Base-by-base conservation (phyloP, 2,797 vertebrate genomes). In the Eulemur rubriventer region DNA sequence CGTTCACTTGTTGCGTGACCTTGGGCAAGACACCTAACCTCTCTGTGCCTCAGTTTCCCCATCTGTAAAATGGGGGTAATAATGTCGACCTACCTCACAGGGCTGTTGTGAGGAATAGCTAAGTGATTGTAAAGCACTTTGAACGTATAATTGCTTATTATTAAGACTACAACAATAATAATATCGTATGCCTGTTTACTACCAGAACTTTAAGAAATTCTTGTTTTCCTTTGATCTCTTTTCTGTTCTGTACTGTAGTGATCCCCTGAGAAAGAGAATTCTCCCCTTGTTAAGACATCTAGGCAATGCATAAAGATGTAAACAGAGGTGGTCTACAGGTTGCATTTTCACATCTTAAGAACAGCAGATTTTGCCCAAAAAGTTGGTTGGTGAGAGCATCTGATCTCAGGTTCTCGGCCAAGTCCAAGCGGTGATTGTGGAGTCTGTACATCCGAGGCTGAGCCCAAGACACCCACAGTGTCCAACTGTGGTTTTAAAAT, bases 41-140 rank as follows among this genome's bases (percentile, higher is more conserved):
- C 98, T 98, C 97, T 97, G 98, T 98, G 98, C 98, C 98, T 98
- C 98, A 98, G 97, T 98, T 98, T 98, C 97, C 98, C 97, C 98
- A 97, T 98, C 98, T 98, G 96, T 97, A 98, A 98, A 98, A 98
- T 98, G 98, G 98, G 98, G 97, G 86, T 91, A 97, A 95, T 96
- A 95, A 97, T 96, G 96, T 98, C 95, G 96, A 98, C 98, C 98
- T 98, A 98, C 98, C 98, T 98, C 98, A 98, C 98, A 98, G 98
- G 98, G 98, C 96, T 98, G 98, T 98, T 98, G 98, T 98, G 98
- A 98, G 98, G 98, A 98, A 96, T 98, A 94, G 97, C 97, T 98
- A 98, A 95, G 97, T 97, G 98, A 98, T 94, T 98, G 98, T 98
- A 98, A 98, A 97, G 97, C 98, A 97, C 97, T 97, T 93, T 97